Evolutionary conservation across 2,113 vertebrate species (phyloP), one percentile per base, ranked within the genome.

Genomic region (Sylvietta virens): DNA sequence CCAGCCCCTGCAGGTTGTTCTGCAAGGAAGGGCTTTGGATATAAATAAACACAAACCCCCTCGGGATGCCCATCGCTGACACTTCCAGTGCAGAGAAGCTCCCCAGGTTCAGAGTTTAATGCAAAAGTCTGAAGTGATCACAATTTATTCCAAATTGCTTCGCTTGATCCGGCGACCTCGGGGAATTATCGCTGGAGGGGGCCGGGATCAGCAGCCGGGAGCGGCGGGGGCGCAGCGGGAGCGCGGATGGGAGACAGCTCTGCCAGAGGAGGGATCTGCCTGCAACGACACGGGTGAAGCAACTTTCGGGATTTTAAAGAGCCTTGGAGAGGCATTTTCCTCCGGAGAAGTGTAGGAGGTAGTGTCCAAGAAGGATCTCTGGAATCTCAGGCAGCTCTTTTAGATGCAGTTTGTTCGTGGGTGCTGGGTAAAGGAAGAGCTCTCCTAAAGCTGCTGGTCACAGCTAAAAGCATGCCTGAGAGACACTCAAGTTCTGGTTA

Each of bases 81-180:
- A n/a, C 78, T 20, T 94, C 93, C 90, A 86, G 78, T 18, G 82
- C 54, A 72, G 40, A 3, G 13, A 48, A 67, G 48, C 78, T 96
- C 88, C 80, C n/a, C 6, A 89, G 76, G 60, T 91, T 97, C 96
- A 95, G 77, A 94, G 92, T 93, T 96, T 93, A 97, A 97, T 94
- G 88, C 45, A 88, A 91, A 94, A 93, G 28, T 88, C 93, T 93
- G 88, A 93, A 81, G 71, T 35, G 17, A 62, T 92, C 44, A 31
- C 58, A 91, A 76, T 95, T 94, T 96, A 71, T 85, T 95, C 92
- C 81, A 94, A 94, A 97, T 97, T 97, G 95, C 90, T 97, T 96
- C 37, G 5, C 79, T 97, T 97, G 95, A 97, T 92, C 62, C 1
- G 0, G 8, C 1, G 92, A 94, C 91, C 96, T 65, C 8, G 1